A percentile compares a stretch with the other conserved stretches of the same genome.
Evolutionary conservation across 2,797 vertebrate species (phyloP).

Genomic region (Mormyrus hasselquistii): DNA sequence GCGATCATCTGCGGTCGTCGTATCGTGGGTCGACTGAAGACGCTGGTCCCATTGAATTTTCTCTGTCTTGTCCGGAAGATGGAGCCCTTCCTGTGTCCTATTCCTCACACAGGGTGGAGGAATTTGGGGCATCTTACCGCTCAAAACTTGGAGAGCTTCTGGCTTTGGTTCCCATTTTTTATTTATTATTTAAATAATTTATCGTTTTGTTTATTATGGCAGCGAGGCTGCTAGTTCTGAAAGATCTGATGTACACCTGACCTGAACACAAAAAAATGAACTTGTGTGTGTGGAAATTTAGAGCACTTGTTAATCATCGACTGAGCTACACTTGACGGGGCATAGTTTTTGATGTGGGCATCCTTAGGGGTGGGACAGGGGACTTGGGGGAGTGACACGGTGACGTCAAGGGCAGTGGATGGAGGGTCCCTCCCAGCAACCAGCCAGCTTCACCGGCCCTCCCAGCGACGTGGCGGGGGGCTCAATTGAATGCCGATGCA

Average conservation of each 20-base stretch:
- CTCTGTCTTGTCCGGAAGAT: background rate
- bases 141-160: background rate
- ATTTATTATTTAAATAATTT: background rate
- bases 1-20: background rate
- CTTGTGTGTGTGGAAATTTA: background rate
- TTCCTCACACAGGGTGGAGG: background rate
- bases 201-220: background rate
- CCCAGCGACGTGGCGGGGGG: constrained; percentile 38
- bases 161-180: background rate
- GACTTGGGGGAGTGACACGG: background rate
- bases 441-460: constrained; percentile 46
- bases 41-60: background rate
- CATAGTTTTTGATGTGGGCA: background rate
- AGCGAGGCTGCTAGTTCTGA: background rate
- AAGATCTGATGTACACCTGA: background rate
- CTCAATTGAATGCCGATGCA: constrained; percentile 60
- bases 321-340: background rate
- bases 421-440: constrained; percentile 32
- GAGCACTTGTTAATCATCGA: background rate
- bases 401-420: background rate
- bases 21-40: background rate
- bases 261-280: background rate
- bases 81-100: background rate
- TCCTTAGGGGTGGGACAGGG: background rate
- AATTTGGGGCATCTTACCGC: background rate